Percentiles rank a stretch among this genome's conserved stretches.
Conservation (phyloP, 2,797 vertebrate genomes). For the Pristis pectinata region DNA sequence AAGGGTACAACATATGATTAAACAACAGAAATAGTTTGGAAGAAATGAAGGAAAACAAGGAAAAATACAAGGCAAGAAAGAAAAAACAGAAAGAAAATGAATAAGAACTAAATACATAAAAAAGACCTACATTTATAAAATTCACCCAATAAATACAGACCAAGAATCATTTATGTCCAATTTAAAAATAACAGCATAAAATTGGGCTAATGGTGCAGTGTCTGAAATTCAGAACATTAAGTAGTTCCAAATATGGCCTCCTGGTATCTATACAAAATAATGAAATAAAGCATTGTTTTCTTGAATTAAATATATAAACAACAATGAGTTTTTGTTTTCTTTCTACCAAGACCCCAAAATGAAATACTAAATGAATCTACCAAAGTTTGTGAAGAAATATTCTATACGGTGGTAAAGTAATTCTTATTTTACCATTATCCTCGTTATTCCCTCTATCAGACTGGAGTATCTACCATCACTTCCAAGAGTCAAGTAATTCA, state of each 20-base stretch:
- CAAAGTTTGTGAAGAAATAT: neutral
- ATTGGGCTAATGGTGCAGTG: neutral
- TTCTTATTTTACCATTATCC: too few species aligned
- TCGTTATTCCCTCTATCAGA: neutral
- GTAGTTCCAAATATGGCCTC: neutral
- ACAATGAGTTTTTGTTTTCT: neutral
- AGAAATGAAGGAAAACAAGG: neutral
- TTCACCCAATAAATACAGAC: neutral
- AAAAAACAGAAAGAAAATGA: neutral
- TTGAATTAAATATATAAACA: neutral
- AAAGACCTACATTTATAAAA: slow-evolving; percentile 1
- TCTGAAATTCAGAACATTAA: neutral
- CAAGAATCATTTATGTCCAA: neutral
- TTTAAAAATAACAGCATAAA: neutral
- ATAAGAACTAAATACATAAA: neutral
- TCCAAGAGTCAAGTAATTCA: neutral
- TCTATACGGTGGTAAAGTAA: too few species aligned
- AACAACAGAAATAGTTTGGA: neutral
- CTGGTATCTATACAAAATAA: neutral
- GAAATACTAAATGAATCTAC: neutral
- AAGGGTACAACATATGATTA: neutral
- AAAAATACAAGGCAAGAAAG: neutral
- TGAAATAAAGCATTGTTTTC: neutral
- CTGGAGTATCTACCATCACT: neutral
- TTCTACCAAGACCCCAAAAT: neutral